These are phyloP conservation scores for Panthera uncia DNA, from an alignment of 2,113 vertebrate genomes.

Conservation along the genomic window DNA sequence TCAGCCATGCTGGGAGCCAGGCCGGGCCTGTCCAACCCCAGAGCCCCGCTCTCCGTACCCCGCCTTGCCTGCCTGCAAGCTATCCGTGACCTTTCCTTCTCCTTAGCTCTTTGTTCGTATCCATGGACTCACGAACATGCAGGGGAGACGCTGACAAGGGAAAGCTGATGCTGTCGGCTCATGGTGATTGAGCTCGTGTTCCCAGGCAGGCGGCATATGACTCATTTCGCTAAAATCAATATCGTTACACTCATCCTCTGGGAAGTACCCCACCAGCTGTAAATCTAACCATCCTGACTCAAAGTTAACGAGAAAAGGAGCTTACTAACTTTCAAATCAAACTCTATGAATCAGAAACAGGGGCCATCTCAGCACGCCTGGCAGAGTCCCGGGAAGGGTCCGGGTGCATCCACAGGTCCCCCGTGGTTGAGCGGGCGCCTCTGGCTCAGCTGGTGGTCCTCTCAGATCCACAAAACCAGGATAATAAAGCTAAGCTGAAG, in stretches of 20 bases:
- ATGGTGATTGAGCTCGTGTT: constrained; percentile 32
- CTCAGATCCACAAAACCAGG: rapidly evolving
- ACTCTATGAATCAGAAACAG: background rate
- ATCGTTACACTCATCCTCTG: constrained; percentile 54
- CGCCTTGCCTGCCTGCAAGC: background rate
- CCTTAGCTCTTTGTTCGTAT: background rate
- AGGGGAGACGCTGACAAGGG: background rate
- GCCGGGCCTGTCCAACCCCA: background rate
- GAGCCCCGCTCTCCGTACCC: background rate
- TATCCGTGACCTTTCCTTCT: background rate
- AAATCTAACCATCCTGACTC: constrained; percentile 69
- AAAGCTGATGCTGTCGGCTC: background rate
- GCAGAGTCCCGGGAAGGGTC: background rate
- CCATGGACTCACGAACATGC: background rate
- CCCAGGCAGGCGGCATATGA: constrained; percentile 59
- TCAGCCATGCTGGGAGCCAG: rapidly evolving
- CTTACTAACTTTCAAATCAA: constrained; percentile 43
- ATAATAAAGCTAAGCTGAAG: background rate
- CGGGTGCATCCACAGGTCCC: rapidly evolving
- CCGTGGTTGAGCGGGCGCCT: rapidly evolving
- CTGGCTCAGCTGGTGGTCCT: background rate
- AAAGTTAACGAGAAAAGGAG: constrained; percentile 47
- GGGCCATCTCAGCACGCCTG: background rate
- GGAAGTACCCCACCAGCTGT: constrained; percentile 65
- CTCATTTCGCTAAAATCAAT: constrained; percentile 65